Evolutionary conservation across 2,888 invertebrate genomes (phyloP).

Genomic region (Neoaliturus tenellus): DNA sequence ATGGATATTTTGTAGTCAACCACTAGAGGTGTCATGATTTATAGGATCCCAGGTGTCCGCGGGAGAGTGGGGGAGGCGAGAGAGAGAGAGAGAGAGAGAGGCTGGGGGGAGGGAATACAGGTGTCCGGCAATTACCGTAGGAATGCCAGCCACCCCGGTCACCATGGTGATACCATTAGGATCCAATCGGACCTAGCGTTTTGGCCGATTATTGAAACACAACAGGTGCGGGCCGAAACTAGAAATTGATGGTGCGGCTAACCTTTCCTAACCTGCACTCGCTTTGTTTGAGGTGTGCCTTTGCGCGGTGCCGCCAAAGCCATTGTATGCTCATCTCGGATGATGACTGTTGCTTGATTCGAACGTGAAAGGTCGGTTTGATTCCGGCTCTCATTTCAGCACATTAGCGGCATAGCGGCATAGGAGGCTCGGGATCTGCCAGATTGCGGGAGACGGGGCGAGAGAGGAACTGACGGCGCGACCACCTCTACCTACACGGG

Average conservation of each 20-base stretch:
- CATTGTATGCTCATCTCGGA: conserved; percentile 42
- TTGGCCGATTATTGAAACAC: conserved; percentile 49
- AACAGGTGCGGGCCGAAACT: conserved; percentile 49
- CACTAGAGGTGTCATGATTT: conserved; percentile 51
- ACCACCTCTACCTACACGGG: no score
- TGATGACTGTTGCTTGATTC: conserved; percentile 34
- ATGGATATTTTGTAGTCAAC: conserved; percentile 48
- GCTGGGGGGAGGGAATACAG: conserved; percentile 6
- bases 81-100: not conserved
- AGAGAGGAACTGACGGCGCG: no score
- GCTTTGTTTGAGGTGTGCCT: conserved; percentile 32
- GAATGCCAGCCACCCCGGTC: conserved; percentile 34
- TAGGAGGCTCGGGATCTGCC: not conserved
- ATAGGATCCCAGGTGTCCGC: conserved; percentile 41
- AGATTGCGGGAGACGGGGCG: no score
- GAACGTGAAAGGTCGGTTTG: conserved; percentile 26
- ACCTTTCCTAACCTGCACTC: conserved; percentile 45
- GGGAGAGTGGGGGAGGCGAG: conserved; percentile 10
- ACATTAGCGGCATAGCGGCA: not conserved
- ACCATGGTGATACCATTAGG: not conserved
- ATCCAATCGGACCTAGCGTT: conserved; percentile 39
- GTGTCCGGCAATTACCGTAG: conserved; percentile 37
- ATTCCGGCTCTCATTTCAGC: conserved; percentile 9
- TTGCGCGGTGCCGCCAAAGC: conserved; percentile 35
- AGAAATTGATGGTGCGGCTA: conserved; percentile 52